Evolutionary conservation across 2,888 invertebrate species (phyloP), one percentile per base, ranked within the genome.

Genomic region (Papilio elwesi): DNA sequence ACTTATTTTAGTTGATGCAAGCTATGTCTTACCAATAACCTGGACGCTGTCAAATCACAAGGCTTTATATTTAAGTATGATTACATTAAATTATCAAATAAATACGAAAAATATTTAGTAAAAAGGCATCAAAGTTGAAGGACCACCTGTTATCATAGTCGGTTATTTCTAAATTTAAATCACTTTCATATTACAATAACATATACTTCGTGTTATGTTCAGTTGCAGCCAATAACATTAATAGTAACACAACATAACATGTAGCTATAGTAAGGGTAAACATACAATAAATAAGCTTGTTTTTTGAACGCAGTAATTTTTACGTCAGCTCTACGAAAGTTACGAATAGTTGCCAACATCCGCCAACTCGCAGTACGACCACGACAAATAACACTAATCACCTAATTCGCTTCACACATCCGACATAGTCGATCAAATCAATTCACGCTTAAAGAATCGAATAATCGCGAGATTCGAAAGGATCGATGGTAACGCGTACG

Each of bases 361-460:
- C 80, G 82, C 84, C 88, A 86, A 84, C 87, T 82, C 85, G 83
- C 83, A 83, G 81, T 38, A 15, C 80, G 81, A 70, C 67, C 72
- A 79, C 86, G 83, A 83, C 82, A 86, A 87, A 85, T 80, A 85
- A 83, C 87, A 87, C 86, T 84, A 87, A 84, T 85, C 80, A 81
- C 77, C 83, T 80, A 82, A 89, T 89, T 86, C 84, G 87, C 86
- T 82, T 83, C 87, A 86, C 90, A 85, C 83, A 80, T 78, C 78
- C 76, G 72, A 76, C 80, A 82, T 81, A 81, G 84, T 85, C 85
- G 84, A 75, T 81, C 86, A 78, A 87, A 89, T 86, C 78, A 83
- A 87, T 87, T 86, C 83, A 78, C 81, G 63, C 73, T 63, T 76
- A 78, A 77, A 77, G 78, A 71, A 62, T 68, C 57, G 53, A 70